A percentile compares a stretch with the other conserved stretches of the same genome.
These are phyloP conservation scores for Noctua janthe DNA, from an alignment of 2,888 invertebrate genomes.

Conservation along the genomic window DNA sequence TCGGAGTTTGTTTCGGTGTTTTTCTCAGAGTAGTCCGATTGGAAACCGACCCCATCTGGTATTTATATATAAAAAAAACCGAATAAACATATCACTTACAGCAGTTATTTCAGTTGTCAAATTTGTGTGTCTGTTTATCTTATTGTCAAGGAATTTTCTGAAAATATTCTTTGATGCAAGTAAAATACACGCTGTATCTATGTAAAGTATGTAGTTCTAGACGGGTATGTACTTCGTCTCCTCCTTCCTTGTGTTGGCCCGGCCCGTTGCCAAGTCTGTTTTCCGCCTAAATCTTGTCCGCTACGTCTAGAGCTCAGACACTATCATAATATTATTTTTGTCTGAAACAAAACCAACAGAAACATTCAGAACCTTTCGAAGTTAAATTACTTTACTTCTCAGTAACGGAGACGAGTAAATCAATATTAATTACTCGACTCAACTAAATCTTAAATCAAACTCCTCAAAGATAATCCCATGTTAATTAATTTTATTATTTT, in stretches of 20 bases:
- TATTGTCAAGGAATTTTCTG: background rate
- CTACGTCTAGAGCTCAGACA: conserved; percentile 10
- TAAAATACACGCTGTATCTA: conserved; percentile 43
- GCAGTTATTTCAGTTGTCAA: background rate
- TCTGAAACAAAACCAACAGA: conserved; percentile 1
- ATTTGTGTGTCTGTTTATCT: background rate
- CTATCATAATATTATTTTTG: conserved; percentile 28
- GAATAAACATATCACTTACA: background rate
- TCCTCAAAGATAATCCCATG: conserved; percentile 40
- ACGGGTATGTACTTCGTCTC: conserved; percentile 22
- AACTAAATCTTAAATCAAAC: conserved; percentile 41
- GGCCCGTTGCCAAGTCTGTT: conserved; percentile 56
- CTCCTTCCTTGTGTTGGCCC: conserved; percentile 40
- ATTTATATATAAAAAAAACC: background rate
- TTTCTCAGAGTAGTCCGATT: background rate
- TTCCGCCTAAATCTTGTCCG: conserved; percentile 48
- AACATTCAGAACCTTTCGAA: background rate
- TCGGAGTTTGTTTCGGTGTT: background rate
- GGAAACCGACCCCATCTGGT: background rate
- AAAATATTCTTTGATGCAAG: background rate
- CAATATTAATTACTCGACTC: conserved; percentile 33
- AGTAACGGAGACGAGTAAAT: conserved; percentile 24
- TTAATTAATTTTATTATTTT: conserved; percentile 65
- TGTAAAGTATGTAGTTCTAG: conserved; percentile 9
- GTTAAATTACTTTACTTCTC: conserved; percentile 33